Base-by-base conservation (phyloP, 2,888 invertebrate species). In the Chloroclysta siterata region DNA sequence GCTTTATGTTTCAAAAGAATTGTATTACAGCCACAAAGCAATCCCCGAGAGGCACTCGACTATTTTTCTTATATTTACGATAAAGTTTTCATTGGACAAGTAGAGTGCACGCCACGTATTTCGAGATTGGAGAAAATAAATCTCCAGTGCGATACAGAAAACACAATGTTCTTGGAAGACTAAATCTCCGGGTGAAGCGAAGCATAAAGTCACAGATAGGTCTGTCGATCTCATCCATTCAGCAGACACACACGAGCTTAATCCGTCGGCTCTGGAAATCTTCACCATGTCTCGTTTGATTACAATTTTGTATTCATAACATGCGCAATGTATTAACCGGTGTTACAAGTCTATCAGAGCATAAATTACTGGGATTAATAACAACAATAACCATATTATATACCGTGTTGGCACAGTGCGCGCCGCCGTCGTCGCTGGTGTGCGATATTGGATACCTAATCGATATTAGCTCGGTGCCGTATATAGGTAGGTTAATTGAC, bases 171-270 rank as follows among this genome's bases (percentile, higher is more conserved):
- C 76, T 72, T 53, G 70, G 74, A 73, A 79, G 75, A 79, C 75
- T 66, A 68, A 69, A 70, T 66, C 70, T 66, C 65, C 62, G 72
- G 59, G 76, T 72, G 73, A 73, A 82, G 72, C 72, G 78, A 80
- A 83, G 78, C 81, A 79, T 82, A 74, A 85, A 83, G 70, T 70
- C 75, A 73, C 76, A 80, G 84, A 83, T 85, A 84, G 76, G 70
- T 71, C 65, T 75, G 64, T 66, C 63, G 68, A 69, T 71, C 72
- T 73, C 70, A 65, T 71, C 66, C 64, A 70, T 70, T 68, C 68
- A 68, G 70, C 68, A 70, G 55, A 63, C 68, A 59, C 72, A 68
- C 63, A 66, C 36, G 62, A 69, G 68, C 65, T 63, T 70, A 73
- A 74, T 73, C 52, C 58, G 47, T 53, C 33, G 53, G 60, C 52